Evolutionary conservation across 2,797 vertebrate genomes (phyloP), one percentile per base, ranked within the genome.

Genomic region (Setipinna tenuifilis): DNA sequence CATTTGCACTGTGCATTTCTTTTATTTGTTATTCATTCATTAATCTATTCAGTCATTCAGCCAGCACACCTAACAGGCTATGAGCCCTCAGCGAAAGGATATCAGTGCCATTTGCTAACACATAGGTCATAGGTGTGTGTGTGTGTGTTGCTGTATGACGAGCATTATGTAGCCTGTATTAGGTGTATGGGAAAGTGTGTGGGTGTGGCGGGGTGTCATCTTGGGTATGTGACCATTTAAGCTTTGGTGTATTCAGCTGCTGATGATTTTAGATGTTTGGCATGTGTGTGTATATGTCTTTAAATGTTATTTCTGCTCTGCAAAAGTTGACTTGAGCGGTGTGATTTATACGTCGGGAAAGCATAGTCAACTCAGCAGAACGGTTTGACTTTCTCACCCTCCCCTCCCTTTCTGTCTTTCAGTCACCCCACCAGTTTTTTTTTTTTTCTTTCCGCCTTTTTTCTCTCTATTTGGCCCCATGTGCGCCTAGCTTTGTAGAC

Each of bases 301-400:
- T 35, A 35, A 1, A 35, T 41, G 5, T 35, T 35, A 35, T 35
- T 75, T 11, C 23, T 31, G 65, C 65, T 11, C 14, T 68, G 65
- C 23, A 68, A 68, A 68, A 31, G 65, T 68, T 28, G 65, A 16
- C 23, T 12, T 14, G 23, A 14, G 65, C 28, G 11, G 16, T 6
- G 9, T 78, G 71, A 78, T 78, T 78, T 41, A 21, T 78, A 44
- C n/a, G n/a, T 65, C 1, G n/a, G 41, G 41, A 50, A 83, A 75
- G 85, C 44, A 81, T 35, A 9, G 82, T 65, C 14, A 83, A 84
- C 28, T 87, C 68, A 54, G 87, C 85, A 84, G 48, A 85, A 86
- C 82, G 54, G 1, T 83, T 89, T 82, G 89, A 87, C 82, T 82
- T 89, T 83, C 44, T 81, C 82, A 87, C 16, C 23, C 75, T 89